These are phyloP conservation scores for Hydropsyche betteni DNA, from an alignment of 2,888 invertebrate genomes.

Conservation along the genomic window DNA sequence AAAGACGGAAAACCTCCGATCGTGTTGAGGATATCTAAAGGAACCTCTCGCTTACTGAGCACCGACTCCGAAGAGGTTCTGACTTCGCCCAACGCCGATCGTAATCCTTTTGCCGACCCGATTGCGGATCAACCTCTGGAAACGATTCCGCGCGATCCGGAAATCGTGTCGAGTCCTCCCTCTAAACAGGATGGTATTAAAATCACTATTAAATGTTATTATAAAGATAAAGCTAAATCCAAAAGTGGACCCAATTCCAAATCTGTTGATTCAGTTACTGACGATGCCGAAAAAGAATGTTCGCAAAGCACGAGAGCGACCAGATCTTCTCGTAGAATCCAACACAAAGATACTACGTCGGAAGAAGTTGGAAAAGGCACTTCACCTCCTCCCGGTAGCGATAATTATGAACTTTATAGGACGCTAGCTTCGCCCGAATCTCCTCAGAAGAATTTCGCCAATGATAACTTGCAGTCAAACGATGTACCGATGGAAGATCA, in stretches of 20 bases:
- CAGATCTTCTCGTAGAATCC: conserved; percentile 62
- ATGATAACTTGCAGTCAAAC: conserved; percentile 18
- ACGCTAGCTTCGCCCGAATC: conserved; percentile 63
- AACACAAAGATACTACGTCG: conserved; percentile 57
- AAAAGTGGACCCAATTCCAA: conserved; percentile 59
- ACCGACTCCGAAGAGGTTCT: conserved; percentile 72
- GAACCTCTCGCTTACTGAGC: conserved; percentile 72
- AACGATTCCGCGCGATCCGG: conserved; percentile 61
- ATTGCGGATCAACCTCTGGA: conserved; percentile 62
- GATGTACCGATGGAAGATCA: conserved; percentile 28
- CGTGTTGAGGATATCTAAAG: conserved; percentile 86
- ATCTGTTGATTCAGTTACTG: conserved; percentile 33
- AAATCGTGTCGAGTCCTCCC: conserved; percentile 63
- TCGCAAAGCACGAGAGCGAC: conserved; percentile 57
- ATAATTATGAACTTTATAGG: conserved; percentile 65
- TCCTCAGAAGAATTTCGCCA: conserved; percentile 54
- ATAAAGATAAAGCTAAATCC: conserved; percentile 59
- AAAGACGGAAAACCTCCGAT: conserved; percentile 76
- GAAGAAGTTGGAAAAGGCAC: conserved; percentile 52
- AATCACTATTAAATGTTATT: conserved; percentile 64
- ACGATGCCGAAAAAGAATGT: conserved; percentile 60
- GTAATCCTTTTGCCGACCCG: conserved; percentile 64
- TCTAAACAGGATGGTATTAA: conserved; percentile 66
- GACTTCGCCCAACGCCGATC: conserved; percentile 66
- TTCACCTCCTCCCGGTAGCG: conserved; percentile 66